Evolutionary conservation across 2,888 invertebrate species (phyloP), one percentile per base, ranked within the genome.

Genomic region (Thymelicus sylvestris): DNA sequence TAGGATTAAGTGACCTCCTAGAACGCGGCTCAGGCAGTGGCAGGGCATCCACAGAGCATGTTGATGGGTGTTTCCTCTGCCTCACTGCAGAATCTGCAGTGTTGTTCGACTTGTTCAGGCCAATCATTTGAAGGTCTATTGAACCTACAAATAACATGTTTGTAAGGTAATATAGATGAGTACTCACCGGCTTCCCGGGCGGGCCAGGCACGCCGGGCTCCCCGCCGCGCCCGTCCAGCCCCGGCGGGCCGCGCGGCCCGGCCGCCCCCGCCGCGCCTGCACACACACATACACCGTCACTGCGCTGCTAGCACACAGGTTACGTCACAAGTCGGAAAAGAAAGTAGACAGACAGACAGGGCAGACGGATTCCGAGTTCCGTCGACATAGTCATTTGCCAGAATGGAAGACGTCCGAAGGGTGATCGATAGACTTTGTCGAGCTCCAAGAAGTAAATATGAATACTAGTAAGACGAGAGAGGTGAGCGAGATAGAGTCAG

Each of bases 181-280:
- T 15, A 69, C 63, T 5, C 84, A 97, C 97, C 78, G 97, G 97
- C 85, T 96, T 94, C 77, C 98, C 98, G 39, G 98, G 98, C 13
- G 98, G 97, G 71, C 98, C 98, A 88, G 97, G 97, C 77, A 97
- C 96, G 74, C 98, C 98, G n/a, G 96, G 90, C 79, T 96, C 96
- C 7, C 98, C 98, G 75, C 96, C 95, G 72, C 95, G 87, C 48
- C 98, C 98, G 81, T 96, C 96, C 67, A 95, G 86, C 24, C 98
- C 98, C 1, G 96, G 93, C 15, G 96, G 95, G 41, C 98, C 98
- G 75, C 96, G 95, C 1, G 96, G 95, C 0, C 98, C 98, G 50
- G 94, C 89, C 74, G 97, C 96, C 57, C 97, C 97, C 80, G 95
- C 95, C 24, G 95, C 95, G 71, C 98, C 98, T 95, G 95, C 74